A percentile compares a stretch with the other conserved stretches of the same genome.
Evolutionary conservation across 2,888 invertebrate species (phyloP).

Genomic region (Drosophila sordidula): DNA sequence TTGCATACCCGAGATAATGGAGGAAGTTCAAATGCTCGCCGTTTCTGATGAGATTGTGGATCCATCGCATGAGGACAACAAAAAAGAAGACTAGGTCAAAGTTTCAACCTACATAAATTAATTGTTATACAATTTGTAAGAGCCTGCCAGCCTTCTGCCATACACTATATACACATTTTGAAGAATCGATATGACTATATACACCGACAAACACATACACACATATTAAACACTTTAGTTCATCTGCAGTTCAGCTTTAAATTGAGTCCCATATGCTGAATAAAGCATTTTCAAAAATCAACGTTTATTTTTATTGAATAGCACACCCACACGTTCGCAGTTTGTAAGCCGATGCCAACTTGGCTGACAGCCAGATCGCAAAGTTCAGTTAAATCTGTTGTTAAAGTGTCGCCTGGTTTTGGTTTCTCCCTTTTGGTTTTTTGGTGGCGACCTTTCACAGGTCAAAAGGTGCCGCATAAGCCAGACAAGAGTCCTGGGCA

Average conservation of each 20-base stretch:
- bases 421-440: constrained; percentile 40
- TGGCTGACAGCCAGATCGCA: constrained; percentile 44
- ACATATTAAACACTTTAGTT: constrained; percentile 32
- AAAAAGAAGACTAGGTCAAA: constrained; percentile 14
- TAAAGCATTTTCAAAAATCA: constrained; percentile 29
- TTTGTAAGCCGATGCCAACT: constrained; percentile 46
- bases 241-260: constrained; percentile 55
- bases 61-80: constrained; percentile 10
- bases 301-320: constrained; percentile 10
- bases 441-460: constrained; percentile 33
- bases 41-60: constrained; percentile 33
- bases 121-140: constrained; percentile 31
- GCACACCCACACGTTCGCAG: not conserved
- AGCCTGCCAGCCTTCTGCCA: constrained; percentile 32
- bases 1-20: constrained; percentile 28
- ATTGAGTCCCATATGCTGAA: constrained; percentile 23
- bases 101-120: constrained; percentile 14
- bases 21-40: constrained; percentile 38
- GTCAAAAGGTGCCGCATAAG: constrained; percentile 63
- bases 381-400: constrained; percentile 80
- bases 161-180: constrained; percentile 6
- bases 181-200: constrained; percentile 2
- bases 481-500: constrained; percentile 53
- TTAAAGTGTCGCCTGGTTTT: constrained; percentile 64
- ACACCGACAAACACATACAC: not conserved